Base-by-base conservation (phyloP, 2,113 vertebrate genomes). In the Carassius carassius region DNA sequence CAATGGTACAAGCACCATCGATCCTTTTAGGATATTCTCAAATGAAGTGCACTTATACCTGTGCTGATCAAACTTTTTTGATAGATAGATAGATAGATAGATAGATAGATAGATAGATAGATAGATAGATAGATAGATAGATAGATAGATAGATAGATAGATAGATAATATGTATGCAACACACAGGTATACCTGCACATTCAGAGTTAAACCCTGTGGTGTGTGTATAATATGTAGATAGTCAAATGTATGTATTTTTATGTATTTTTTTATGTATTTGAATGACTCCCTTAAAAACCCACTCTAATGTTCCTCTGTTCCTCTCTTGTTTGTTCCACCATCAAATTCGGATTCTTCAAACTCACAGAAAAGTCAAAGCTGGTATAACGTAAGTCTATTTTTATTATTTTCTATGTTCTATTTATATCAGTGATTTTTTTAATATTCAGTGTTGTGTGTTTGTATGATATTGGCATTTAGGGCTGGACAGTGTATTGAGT, bases 331-430 rank as follows among this genome's bases (percentile, higher is more conserved):
- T 74, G 80, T 69, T 63, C 14, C 58, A 21, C 58, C 16, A 37
- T 65, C 56, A 47, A 54, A 41, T 13, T 51, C 5, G 54, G 51
- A 60, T 51, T 23, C 77, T 21, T 54, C 69, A 32, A 78, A 54
- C 35, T 16, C 60, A n/a, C 85, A 86, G 85, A 88, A 88, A 49
- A 88, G 87, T 82, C 87, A 88, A 78, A 88, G 87, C 87, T 88
- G 87, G 85, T 88, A 88, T 62, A 88, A 88, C 62, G 87, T 88
- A 84, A 88, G 87, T 84, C n/a, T 17, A 11, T 14, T 35, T 58
- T 77, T 13, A 8, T 5, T 65, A 5, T 51, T 23, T 12, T 6
- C 23, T 74, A 4, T 81, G 16, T 65, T 4, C 16, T 62, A 35
- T 21, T 60, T 9, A 3, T 60, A n/a, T 58, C 6, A 56, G 17